Percentiles rank a stretch among this genome's conserved stretches.
These are phyloP conservation scores for Helarctos malayanus DNA, from an alignment of 2,797 vertebrate species.

Conservation along the genomic window DNA sequence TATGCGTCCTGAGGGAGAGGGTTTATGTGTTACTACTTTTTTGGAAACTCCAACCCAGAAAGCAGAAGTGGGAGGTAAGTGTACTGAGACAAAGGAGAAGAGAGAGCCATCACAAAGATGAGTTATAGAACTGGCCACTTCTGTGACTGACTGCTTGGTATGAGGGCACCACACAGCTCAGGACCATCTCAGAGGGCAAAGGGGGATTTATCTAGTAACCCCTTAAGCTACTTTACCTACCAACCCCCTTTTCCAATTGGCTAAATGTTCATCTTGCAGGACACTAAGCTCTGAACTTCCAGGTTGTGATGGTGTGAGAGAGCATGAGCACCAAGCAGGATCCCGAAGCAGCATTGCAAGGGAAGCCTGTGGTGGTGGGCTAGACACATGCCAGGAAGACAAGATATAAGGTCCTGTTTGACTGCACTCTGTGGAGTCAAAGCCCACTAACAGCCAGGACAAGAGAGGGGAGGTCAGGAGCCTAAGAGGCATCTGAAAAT, in stretches of 20 bases:
- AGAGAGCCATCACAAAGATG: background rate
- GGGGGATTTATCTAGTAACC: background rate
- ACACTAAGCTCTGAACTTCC: background rate
- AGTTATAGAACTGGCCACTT: background rate
- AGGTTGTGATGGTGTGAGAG: rapidly evolving
- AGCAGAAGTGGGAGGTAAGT: background rate
- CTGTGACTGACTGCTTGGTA: background rate
- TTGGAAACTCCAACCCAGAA: background rate
- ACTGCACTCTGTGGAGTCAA: background rate
- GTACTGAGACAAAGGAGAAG: background rate
- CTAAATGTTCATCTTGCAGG: background rate
- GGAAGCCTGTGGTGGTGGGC: rapidly evolving
- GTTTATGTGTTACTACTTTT: background rate
- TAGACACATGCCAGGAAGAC: rapidly evolving
- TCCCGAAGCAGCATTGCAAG: background rate
- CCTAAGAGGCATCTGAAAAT: background rate
- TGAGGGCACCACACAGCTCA: background rate
- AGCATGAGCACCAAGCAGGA: background rate
- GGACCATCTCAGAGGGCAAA: background rate
- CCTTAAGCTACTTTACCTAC: background rate
- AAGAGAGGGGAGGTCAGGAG: background rate
- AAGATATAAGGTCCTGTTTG: too few relatives aligned
- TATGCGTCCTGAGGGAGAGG: background rate
- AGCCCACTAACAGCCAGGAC: background rate
- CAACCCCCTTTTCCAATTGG: rapidly evolving